phyloP scores from a whole-genome alignment of 2,888 invertebrate species.

The Vanessa cardui region DNA sequence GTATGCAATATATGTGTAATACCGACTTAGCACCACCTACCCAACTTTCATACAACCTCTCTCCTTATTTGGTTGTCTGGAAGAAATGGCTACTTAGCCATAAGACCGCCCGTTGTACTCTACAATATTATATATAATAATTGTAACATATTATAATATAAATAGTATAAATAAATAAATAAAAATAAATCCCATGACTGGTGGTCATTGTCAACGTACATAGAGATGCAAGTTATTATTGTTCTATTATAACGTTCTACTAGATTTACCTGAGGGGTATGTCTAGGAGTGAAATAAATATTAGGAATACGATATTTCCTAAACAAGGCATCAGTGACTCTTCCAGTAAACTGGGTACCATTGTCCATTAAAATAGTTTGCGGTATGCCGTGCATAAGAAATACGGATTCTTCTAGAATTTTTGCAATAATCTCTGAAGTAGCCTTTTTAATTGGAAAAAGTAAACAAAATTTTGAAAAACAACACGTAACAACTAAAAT shows the following conservation, averaged over 20 bases:
- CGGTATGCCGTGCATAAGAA: constrained; percentile 46
- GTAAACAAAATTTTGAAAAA: constrained; percentile 38
- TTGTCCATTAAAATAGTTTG: constrained; percentile 39
- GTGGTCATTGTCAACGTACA: constrained; percentile 41
- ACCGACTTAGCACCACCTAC: too few relatives aligned
- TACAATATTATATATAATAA: too few relatives aligned
- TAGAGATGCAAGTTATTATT: constrained; percentile 36
- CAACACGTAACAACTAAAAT: constrained; percentile 39
- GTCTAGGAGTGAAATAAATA: constrained; percentile 18
- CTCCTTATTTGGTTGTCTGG: too few relatives aligned
- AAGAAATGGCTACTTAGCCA: too few relatives aligned
- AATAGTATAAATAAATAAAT: too few relatives aligned
- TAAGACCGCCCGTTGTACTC: too few relatives aligned
- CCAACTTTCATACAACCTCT: too few relatives aligned
- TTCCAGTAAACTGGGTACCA: constrained; percentile 36
- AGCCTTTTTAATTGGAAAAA: constrained; percentile 27
- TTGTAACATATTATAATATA: too few relatives aligned
- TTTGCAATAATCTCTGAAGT: constrained; percentile 22
- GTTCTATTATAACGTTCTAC: constrained; percentile 42
- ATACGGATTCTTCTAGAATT: too few relatives aligned
- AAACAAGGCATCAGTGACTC: constrained; percentile 22
- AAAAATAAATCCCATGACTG: constrained; percentile 42
- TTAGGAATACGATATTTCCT: constrained; percentile 35
- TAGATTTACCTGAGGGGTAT: constrained; percentile 35
- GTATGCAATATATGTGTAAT: too few relatives aligned